Conservation (phyloP, 2,888 invertebrate species). For the Drosophila mimica region DNA sequence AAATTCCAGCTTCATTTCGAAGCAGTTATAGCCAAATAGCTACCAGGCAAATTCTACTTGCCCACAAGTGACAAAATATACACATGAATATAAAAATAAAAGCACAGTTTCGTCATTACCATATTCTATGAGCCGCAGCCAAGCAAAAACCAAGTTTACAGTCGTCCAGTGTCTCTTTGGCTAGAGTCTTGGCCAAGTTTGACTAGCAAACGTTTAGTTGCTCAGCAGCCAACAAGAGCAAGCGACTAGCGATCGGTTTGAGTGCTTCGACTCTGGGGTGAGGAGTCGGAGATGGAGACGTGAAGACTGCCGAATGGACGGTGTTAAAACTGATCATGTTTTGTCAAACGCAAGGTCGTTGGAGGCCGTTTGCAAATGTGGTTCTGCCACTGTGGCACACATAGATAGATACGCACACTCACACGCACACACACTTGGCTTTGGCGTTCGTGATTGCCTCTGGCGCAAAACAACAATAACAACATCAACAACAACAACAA, state of each 20-base stretch:
- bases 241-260: constrained; percentile 30
- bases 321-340: constrained; percentile 80
- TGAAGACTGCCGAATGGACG: constrained; percentile 51
- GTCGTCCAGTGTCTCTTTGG: constrained; percentile 40
- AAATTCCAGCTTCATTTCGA: constrained; percentile 20
- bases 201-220: constrained; percentile 66
- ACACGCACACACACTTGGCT: constrained; percentile 20
- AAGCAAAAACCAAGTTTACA: constrained; percentile 14
- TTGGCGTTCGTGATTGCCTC: constrained; percentile 66
- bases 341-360: constrained; percentile 84
- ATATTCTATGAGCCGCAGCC: constrained; percentile 59
- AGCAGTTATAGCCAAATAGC: constrained; percentile 25
- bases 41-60: constrained; percentile 40
- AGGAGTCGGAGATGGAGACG: constrained; percentile 15
- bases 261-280: constrained; percentile 16
- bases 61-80: constrained; percentile 74
- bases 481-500: constrained; percentile 34
- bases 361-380: constrained; percentile 83
- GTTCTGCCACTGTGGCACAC: constrained; percentile 81
- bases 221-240: constrained; percentile 52
- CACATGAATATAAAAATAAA: constrained; percentile 71
- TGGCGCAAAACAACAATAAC: constrained; percentile 54
- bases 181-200: constrained; percentile 66
- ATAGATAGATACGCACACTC: constrained; percentile 43
- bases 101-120: constrained; percentile 66